A percentile compares a stretch with the other conserved stretches of the same genome.
phyloP scores from a whole-genome alignment of 2,888 invertebrate genomes.

The Pecten maximus region DNA sequence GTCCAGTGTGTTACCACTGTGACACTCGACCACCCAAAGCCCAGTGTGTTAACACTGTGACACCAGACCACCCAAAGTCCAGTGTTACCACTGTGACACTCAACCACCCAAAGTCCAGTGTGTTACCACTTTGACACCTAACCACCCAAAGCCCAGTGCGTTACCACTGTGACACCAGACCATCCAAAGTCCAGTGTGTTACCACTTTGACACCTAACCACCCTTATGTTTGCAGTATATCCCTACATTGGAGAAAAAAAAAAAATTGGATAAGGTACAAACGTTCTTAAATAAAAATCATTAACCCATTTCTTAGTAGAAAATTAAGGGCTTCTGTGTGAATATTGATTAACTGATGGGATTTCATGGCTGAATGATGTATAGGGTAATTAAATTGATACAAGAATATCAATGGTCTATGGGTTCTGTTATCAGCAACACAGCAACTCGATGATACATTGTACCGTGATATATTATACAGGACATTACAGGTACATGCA shows the following conservation, averaged over 20 bases:
- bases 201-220: too few species aligned
- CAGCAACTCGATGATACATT: background rate
- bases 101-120: too few species aligned
- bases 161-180: too few species aligned
- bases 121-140: too few species aligned
- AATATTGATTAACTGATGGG: background rate
- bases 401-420: background rate
- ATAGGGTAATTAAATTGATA: conserved; percentile 21
- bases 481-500: background rate
- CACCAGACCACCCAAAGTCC: too few species aligned
- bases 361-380: conserved; percentile 17
- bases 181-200: too few species aligned
- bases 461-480: background rate
- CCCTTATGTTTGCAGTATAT: too few species aligned
- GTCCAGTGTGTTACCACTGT: too few species aligned
- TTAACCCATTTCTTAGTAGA: background rate
- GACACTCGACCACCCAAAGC: too few species aligned
- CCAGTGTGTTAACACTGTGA: too few species aligned
- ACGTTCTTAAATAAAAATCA: background rate
- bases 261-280: background rate
- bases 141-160: too few species aligned
- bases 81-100: too few species aligned
- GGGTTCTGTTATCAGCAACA: background rate
- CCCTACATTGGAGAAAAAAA: background rate
- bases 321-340: background rate